Percentiles rank a stretch among this genome's conserved stretches.
Evolutionary conservation across 2,797 vertebrate species (phyloP).

Genomic region (Platalea minor): DNA sequence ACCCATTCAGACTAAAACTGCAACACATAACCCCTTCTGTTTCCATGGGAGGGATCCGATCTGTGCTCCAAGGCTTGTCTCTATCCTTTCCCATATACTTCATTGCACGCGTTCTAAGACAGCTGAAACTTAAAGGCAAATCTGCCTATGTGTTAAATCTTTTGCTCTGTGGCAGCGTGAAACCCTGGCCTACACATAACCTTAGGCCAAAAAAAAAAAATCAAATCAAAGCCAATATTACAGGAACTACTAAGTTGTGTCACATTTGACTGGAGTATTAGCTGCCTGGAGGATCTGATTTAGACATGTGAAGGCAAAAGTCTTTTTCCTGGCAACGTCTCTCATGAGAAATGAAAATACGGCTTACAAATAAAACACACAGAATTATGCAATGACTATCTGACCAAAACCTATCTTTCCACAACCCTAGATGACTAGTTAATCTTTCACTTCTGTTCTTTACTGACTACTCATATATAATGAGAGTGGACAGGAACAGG

Average conservation of each 20-base stretch:
- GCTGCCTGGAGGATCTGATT: neutral
- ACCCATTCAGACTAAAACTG: neutral
- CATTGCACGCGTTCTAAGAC: neutral
- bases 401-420: neutral
- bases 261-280: neutral
- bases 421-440: neutral
- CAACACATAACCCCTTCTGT: neutral
- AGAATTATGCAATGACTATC: neutral
- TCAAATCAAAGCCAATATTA: neutral
- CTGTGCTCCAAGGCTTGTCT: neutral
- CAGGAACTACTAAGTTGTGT: neutral
- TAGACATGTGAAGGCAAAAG: neutral
- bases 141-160: neutral
- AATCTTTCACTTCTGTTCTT: neutral
- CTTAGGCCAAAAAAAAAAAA: neutral
- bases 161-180: neutral
- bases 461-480: neutral
- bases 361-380: neutral
- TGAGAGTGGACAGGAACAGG: neutral
- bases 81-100: neutral
- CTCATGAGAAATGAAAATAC: neutral
- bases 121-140: neutral
- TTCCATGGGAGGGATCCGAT: neutral
- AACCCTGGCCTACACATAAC: neutral
- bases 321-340: neutral